These are phyloP conservation scores for Pseudomyrmex dendroicus DNA, from an alignment of 1,140 invertebrate species.

Conservation along the genomic window DNA sequence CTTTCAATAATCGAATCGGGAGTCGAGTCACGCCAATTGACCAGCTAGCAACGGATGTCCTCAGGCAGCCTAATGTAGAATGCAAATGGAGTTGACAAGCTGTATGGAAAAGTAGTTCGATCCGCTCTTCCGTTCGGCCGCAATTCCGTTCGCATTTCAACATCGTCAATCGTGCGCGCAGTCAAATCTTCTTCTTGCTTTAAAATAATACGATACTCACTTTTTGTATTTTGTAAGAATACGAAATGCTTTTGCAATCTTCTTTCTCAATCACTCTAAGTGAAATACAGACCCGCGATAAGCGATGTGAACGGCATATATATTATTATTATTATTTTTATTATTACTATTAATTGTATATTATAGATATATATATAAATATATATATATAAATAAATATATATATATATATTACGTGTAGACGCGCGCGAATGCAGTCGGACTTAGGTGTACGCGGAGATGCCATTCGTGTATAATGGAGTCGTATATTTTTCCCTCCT, in stretches of 20 bases:
- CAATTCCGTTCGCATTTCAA: conserved; percentile 46
- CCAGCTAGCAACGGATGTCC: conserved; percentile 57
- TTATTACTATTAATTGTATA: conserved; percentile 71
- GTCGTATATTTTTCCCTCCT: conserved; percentile 36
- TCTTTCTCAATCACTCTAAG: conserved; percentile 27
- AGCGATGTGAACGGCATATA: conserved; percentile 65
- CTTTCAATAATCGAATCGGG: conserved; percentile 47
- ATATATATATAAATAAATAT: conserved; percentile 36
- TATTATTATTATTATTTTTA: conserved; percentile 41
- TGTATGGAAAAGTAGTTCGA: conserved; percentile 20
- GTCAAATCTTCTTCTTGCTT: conserved; percentile 45
- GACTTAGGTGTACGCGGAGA: conserved; percentile 42
- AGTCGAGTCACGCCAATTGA: conserved; percentile 60
- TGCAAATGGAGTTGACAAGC: conserved; percentile 39
- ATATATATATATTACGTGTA: conserved; percentile 74
- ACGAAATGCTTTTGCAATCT: conserved; percentile 35
- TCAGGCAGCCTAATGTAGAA: conserved; percentile 53
- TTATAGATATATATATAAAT: conserved; percentile 70
- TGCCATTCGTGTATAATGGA: conserved; percentile 59
- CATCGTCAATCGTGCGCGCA: conserved; percentile 19
- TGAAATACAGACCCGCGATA: conserved; percentile 60
- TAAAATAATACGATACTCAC: conserved; percentile 35
- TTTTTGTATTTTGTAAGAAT: conserved; percentile 36
- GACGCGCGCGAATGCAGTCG: conserved; percentile 70
- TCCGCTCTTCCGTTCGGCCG: conserved; percentile 9